Base-by-base conservation (phyloP, 2,113 vertebrate genomes). In the Sinocyclocheilus rhinocerous region DNA sequence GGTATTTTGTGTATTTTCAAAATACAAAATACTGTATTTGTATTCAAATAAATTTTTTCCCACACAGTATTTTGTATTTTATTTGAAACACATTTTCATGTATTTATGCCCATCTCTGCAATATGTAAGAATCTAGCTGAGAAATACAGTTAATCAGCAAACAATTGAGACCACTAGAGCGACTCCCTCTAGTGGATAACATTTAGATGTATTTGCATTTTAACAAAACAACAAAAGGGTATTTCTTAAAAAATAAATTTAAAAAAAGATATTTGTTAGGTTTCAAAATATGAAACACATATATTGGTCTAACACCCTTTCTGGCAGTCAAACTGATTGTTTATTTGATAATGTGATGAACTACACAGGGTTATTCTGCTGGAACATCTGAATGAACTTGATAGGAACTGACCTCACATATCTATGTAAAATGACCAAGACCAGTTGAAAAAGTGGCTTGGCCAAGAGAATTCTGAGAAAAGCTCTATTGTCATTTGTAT, bases 111-210 rank as follows among this genome's bases (percentile, higher is more conserved):
- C 1, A 42, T 42, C 7, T 42, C 42, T 42, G 42, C 42, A 45
- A 29, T 18, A 6, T 16, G 1, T 16, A 55, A 55, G 65, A 69
- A 29, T 2, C 18, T 42, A 12, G 8, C 18, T 42, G 18, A 20
- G 9, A 42, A 33, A 72, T 22, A 29, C 48, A 55, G 4, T 52
- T 4, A 55, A 18, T 52, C 75, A 69, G 26, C 13, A 48, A 29
- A 77, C 15, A 9, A 24, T 11, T 50, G 73, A 75, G 22, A n/a
- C 20, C 36, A n/a, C 70, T 45, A 45, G 18, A 12, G 70, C 20
- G 12, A 9, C 75, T 29, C 75, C 75, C 75, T 29, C 75, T 77
- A 26, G 48, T 77, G 24, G 75, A 26, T 29, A 77, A 29, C 69
- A 72, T 72, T 72, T 15, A 33, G 15, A 69, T 67, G 24, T 16